Percentiles rank a stretch among this genome's conserved stretches.
These are phyloP conservation scores for Idaea aversata DNA, from an alignment of 2,888 invertebrate species.

Conservation along the genomic window DNA sequence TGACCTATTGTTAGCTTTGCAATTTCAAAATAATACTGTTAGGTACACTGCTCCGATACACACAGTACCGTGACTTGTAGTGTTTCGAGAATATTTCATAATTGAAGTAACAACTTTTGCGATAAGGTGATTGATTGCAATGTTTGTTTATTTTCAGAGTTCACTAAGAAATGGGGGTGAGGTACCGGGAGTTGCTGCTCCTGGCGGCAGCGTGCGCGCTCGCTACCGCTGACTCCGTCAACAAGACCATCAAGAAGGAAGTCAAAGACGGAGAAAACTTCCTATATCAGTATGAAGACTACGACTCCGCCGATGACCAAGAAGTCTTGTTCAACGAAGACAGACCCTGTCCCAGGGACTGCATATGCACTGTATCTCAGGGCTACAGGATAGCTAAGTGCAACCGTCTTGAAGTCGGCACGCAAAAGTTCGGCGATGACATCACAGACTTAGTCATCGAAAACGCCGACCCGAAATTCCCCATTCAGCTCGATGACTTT, in stretches of 20 bases:
- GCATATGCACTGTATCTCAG: constrained; percentile 81
- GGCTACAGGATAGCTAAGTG: constrained; percentile 83
- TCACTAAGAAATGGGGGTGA: constrained; percentile 75
- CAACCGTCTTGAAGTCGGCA: constrained; percentile 83
- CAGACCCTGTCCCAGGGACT: constrained; percentile 82
- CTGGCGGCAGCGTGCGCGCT: constrained; percentile 73
- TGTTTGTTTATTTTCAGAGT: constrained; percentile 64
- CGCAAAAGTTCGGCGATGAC: constrained; percentile 83
- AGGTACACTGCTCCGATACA: constrained; percentile 52
- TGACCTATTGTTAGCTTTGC: constrained; percentile 43
- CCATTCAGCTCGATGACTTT: constrained; percentile 80
- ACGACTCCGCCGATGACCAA: constrained; percentile 71
- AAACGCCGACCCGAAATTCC: constrained; percentile 80
- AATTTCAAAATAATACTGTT: constrained; percentile 36
- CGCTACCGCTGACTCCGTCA: constrained; percentile 58
- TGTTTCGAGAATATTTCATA: constrained; percentile 46
- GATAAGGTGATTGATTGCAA: constrained; percentile 21
- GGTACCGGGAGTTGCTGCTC: constrained; percentile 75
- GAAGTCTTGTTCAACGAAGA: constrained; percentile 72
- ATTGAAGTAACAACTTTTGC: constrained; percentile 39
- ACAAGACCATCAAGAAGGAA: constrained; percentile 59
- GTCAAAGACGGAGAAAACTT: constrained; percentile 53
- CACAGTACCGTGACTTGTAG: constrained; percentile 42
- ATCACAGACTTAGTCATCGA: constrained; percentile 85
- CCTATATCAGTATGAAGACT: constrained; percentile 66